phyloP scores from a whole-genome alignment of 2,113 vertebrate species.

The Telmatochromis sp. region DNA sequence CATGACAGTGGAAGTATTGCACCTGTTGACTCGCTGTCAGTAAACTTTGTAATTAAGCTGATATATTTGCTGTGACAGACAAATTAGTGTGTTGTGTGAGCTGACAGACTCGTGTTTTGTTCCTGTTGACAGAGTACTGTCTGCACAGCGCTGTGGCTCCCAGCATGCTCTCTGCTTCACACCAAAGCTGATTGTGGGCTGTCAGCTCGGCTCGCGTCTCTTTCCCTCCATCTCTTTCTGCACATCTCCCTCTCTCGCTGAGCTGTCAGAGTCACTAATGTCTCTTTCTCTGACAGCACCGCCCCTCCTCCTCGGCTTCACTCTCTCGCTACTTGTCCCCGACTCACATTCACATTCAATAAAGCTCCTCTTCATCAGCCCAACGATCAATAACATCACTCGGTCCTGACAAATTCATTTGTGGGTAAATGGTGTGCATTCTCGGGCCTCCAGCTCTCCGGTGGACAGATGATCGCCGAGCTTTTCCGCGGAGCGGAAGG shows the following conservation, averaged over 20 bases:
- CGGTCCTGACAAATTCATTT: conserved; percentile 44
- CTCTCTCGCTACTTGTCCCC: neutral
- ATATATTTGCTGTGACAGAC: conserved; percentile 33
- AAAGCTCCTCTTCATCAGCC: conserved; percentile 19
- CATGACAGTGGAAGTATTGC: neutral
- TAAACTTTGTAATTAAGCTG: conserved; percentile 16
- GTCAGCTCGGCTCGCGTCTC: conserved; percentile 25
- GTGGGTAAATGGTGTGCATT: conserved; percentile 37
- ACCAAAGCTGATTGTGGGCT: conserved; percentile 31
- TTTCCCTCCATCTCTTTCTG: neutral
- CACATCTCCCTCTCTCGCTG: neutral
- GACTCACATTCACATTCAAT: conserved; percentile 8
- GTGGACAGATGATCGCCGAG: neutral
- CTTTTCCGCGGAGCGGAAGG: neutral
- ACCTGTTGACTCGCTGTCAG: conserved; percentile 10
- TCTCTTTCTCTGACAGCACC: conserved; percentile 11
- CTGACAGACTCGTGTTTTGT: conserved; percentile 9
- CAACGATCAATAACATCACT: conserved; percentile 20
- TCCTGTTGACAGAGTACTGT: conserved; percentile 8
- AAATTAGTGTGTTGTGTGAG: neutral
- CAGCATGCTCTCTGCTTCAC: conserved; percentile 40
- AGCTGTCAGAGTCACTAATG: conserved; percentile 36
- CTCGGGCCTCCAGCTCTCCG: neutral
- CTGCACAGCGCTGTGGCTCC: neutral
- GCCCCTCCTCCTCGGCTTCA: neutral